A percentile compares a stretch with the other conserved stretches of the same genome.
Conservation (phyloP, 2,113 vertebrate species). For the Bucco capensis region DNA sequence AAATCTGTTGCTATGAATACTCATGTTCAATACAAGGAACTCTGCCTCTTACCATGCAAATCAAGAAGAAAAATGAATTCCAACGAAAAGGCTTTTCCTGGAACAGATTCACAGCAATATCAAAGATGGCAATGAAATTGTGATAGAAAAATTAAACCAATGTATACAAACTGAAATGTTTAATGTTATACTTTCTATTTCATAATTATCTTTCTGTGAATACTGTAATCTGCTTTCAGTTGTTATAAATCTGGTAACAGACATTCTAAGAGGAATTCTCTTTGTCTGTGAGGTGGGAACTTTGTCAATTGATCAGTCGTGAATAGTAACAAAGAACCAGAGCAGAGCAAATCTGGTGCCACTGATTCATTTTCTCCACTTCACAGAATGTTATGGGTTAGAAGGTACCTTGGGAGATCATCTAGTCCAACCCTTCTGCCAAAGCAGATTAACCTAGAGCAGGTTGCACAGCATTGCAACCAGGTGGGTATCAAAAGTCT, state of each 20-base stretch:
- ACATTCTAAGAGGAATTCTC: background rate
- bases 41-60: conserved; percentile 7
- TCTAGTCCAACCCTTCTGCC: too few relatives aligned
- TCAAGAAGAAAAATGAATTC: background rate
- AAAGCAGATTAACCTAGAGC: too few relatives aligned
- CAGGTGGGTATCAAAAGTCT: too few relatives aligned
- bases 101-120: background rate
- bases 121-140: background rate
- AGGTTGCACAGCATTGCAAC: too few relatives aligned
- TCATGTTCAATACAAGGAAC: conserved; percentile 28
- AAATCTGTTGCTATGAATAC: conserved; percentile 2
- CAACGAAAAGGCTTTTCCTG: background rate
- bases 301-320: conserved; percentile 1
- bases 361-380: background rate
- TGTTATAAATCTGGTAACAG: background rate
- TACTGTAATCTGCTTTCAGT: background rate
- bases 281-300: background rate
- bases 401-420: too few relatives aligned
- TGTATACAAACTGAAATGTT: background rate
- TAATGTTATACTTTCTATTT: background rate
- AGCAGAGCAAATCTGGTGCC: background rate
- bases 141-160: background rate
- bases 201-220: background rate
- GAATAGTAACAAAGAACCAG: background rate
- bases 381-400: too few relatives aligned